phyloP scores from a whole-genome alignment of 2,888 invertebrate species.

The Acanthosepion pharaonis region DNA sequence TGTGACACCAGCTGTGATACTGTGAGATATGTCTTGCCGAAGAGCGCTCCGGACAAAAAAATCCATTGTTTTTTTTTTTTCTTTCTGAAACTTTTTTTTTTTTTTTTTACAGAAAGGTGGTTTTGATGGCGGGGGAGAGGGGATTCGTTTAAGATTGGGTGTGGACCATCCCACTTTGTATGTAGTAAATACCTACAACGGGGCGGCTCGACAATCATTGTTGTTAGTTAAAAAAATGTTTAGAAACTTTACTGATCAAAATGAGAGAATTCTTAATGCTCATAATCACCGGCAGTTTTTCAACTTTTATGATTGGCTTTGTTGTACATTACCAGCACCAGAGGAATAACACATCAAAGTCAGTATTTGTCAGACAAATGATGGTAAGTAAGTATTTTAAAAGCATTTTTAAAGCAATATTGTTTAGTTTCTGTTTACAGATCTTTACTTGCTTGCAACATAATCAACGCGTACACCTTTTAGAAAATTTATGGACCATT shows the following conservation, averaged over 20 bases:
- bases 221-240: not conserved
- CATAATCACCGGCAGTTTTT: not conserved
- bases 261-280: not conserved
- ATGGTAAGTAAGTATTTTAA: not conserved
- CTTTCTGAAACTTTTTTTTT: too few relatives aligned
- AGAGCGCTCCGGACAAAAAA: not conserved
- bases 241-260: not conserved
- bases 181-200: not conserved
- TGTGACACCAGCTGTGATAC: not conserved
- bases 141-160: not conserved
- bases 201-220: not conserved
- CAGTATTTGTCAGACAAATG: not conserved
- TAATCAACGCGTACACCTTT: too few relatives aligned
- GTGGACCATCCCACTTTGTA: not conserved
- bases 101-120: not conserved
- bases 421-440: too few relatives aligned
- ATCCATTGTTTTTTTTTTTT: not conserved
- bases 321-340: not conserved
- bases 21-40: not conserved
- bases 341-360: not conserved
- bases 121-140: not conserved
- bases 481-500: too few relatives aligned
- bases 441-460: too few relatives aligned
- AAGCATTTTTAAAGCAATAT: too few relatives aligned
- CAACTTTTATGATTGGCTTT: not conserved